A percentile compares a stretch with the other conserved stretches of the same genome.
These are phyloP conservation scores for Chymomyza fuscimana DNA, from an alignment of 2,888 invertebrate species.

Conservation along the genomic window DNA sequence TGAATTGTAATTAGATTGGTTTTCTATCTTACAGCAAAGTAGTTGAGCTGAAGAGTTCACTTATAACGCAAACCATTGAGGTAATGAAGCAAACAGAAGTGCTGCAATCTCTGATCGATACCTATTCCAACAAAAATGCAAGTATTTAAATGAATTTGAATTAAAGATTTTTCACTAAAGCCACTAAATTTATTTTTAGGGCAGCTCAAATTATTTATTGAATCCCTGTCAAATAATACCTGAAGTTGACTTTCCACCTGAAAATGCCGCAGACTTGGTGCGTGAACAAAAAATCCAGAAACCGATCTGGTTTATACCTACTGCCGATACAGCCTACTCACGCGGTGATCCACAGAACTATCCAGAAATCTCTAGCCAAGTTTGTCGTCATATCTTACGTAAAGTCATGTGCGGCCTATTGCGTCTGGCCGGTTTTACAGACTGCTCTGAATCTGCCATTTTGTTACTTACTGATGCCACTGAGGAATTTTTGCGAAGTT, in stretches of 20 bases:
- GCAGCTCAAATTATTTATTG: conserved; percentile 75
- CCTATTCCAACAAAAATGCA: conserved; percentile 78
- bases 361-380: conserved; percentile 65
- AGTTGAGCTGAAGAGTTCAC: conserved; percentile 74
- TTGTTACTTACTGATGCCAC: conserved; percentile 76
- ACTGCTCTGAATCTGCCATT: conserved; percentile 75
- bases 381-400: conserved; percentile 70
- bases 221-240: conserved; percentile 79
- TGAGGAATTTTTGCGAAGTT: conserved; percentile 75
- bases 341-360: conserved; percentile 69
- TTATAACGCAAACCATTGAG: conserved; percentile 79
- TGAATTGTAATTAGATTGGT: too few species aligned
- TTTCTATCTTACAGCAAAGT: conserved; percentile 47
- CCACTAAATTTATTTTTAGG: conserved; percentile 51
- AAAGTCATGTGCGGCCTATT: conserved; percentile 78
- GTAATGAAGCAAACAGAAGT: conserved; percentile 80
- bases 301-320: conserved; percentile 78
- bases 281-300: conserved; percentile 76
- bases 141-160: conserved; percentile 14
- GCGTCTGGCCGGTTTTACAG: conserved; percentile 77
- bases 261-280: conserved; percentile 76
- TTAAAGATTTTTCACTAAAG: background rate
- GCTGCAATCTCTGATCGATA: conserved; percentile 78
- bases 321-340: conserved; percentile 73
- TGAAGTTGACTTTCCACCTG: conserved; percentile 78